Percentiles rank a stretch among this genome's conserved stretches.
Evolutionary conservation across 2,113 vertebrate genomes (phyloP).

Genomic region (Camelus bactrianus): DNA sequence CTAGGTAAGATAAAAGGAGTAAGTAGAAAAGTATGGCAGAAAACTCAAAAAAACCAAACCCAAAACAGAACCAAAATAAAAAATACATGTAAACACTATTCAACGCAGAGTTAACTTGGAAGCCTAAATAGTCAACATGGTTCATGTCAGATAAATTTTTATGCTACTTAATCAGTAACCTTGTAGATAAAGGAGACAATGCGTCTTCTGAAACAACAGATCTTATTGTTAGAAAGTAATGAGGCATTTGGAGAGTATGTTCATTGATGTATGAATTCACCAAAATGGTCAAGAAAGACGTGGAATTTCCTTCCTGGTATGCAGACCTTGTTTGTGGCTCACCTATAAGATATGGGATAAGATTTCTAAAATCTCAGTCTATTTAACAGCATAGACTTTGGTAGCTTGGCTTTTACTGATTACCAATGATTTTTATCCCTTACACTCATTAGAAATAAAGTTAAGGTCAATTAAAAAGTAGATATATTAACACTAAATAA

Average conservation of each 20-base stretch:
- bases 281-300: slow-evolving; percentile 10
- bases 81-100: neutral
- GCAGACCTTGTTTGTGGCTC: neutral
- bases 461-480: neutral
- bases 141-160: neutral
- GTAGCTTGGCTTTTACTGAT: neutral
- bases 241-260: neutral
- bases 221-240: slow-evolving; percentile 38
- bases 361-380: neutral
- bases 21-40: neutral
- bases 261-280: slow-evolving; percentile 14
- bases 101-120: neutral
- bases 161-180: neutral
- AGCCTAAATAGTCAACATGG: neutral
- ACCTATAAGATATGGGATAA: neutral
- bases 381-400: neutral
- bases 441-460: neutral
- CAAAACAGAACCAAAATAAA: neutral
- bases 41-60: neutral
- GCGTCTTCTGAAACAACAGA: neutral
- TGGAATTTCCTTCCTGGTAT: slow-evolving; percentile 14
- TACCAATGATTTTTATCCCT: neutral
- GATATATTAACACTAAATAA: neutral
- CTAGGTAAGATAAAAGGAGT: neutral
- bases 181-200: neutral